These are phyloP conservation scores for Maniola hyperantus DNA, from an alignment of 2,888 invertebrate genomes.

Conservation along the genomic window DNA sequence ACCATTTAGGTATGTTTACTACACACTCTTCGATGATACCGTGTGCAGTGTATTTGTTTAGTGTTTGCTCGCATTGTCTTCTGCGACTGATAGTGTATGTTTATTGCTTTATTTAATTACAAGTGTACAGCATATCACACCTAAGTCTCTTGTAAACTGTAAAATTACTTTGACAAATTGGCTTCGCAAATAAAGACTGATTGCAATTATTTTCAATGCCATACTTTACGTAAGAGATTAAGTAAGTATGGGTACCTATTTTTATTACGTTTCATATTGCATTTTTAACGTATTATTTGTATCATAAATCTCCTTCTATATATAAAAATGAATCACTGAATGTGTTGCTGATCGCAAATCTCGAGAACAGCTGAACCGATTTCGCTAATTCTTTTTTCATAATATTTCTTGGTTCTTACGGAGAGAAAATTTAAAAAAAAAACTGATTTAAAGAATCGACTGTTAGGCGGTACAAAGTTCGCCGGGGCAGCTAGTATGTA, in stretches of 20 bases:
- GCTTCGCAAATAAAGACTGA: conserved; percentile 10
- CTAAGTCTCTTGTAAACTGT: conserved; percentile 16
- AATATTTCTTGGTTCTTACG: too few species aligned
- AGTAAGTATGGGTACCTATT: background rate
- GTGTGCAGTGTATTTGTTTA: conserved; percentile 22
- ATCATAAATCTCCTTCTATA: too few species aligned
- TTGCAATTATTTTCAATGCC: conserved; percentile 22
- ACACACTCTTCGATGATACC: conserved; percentile 12
- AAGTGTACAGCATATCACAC: conserved; percentile 9
- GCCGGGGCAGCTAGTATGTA: too few species aligned
- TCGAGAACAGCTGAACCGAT: too few species aligned
- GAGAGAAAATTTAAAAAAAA: too few species aligned
- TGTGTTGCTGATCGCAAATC: too few species aligned
- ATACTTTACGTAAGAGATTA: conserved; percentile 6
- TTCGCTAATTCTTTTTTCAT: too few species aligned
- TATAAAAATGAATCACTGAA: too few species aligned
- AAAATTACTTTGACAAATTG: conserved; percentile 24
- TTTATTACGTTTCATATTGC: background rate
- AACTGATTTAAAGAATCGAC: too few species aligned
- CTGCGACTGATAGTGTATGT: conserved; percentile 40
- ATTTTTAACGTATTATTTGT: conserved; percentile 4
- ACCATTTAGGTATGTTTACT: background rate
- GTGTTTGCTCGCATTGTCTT: conserved; percentile 33
- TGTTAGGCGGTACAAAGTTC: too few species aligned
- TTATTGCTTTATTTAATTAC: conserved; percentile 40